Base-by-base conservation (phyloP, 2,797 vertebrate species). In the Menidia menidia region DNA sequence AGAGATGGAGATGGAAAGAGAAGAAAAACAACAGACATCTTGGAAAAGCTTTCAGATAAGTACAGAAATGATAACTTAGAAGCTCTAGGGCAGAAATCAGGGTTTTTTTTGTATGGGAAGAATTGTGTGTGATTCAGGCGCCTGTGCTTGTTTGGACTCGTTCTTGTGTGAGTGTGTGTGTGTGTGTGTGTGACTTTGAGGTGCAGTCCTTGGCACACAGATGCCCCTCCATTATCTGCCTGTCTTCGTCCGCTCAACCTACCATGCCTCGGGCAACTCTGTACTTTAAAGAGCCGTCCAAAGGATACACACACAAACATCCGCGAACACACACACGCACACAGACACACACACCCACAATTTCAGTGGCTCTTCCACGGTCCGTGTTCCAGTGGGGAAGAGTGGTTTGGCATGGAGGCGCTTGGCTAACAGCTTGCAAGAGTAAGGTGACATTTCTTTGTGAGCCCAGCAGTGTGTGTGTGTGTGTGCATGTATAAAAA, bases 391-490 rank as follows among this genome's bases (percentile, higher is more conserved):
- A 96, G 93, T 92, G 96, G 96, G 96, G 95, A 94, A 93, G 86
- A 93, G 88, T 92, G 93, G 94, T 96, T 93, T 98, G 97, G 96
- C 96, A 97, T 94, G 71, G 94, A 93, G 92, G 94, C 90, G 84
- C 84, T 94, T 92, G 92, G 94, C 95, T 95, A 97, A 97, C 96
- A 97, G 97, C 95, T 98, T 96, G 96, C 95, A 95, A 95, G 93
- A 96, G 93, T 96, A 96, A 99, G 96, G 96, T 97, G 96, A 97
- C 97, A 98, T 97, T 97, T 96, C 93, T 95, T 93, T 94, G 93
- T 96, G 95, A 95, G 94, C 95, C 95, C 94, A 94, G 93, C 94
- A 93, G 73, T 75, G 88, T 90, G 87, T 88, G 78, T 84, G 72
- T 72, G 84, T 69, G 80, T 75, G 70, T 69, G 83, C 70, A 43